Conservation (phyloP, 2,888 invertebrate genomes). For the Perdita meconis region DNA sequence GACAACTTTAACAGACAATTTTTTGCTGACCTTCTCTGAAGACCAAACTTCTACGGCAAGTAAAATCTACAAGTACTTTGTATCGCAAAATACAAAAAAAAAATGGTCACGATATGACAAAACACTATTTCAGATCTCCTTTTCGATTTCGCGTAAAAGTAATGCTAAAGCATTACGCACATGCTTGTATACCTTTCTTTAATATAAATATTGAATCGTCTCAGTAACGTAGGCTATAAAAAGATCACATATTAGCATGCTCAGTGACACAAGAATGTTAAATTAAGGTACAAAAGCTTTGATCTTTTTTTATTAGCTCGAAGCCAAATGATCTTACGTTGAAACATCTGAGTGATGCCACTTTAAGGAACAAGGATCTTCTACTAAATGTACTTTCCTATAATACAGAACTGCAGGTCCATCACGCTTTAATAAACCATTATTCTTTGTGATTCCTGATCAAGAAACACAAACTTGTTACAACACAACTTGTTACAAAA, state of each 20-base stretch:
- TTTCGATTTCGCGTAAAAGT: slow-evolving; percentile 25
- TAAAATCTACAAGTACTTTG: slow-evolving; percentile 52
- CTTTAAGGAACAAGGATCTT: slow-evolving; percentile 18
- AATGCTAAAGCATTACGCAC: slow-evolving; percentile 46
- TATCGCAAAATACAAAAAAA: slow-evolving; percentile 49
- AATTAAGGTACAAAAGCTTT: slow-evolving; percentile 50
- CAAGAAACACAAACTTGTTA: slow-evolving; percentile 12
- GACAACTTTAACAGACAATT: slow-evolving; percentile 28
- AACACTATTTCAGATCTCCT: slow-evolving; percentile 1
- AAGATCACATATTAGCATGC: slow-evolving; percentile 53
- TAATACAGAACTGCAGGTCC: slow-evolving; percentile 19
- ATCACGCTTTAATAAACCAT: slow-evolving; percentile 19
- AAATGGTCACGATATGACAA: slow-evolving; percentile 30
- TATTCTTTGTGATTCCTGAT: slow-evolving; percentile 35
- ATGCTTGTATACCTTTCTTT: slow-evolving; percentile 21
- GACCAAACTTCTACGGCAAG: slow-evolving; percentile 21
- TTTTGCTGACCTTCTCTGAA: slow-evolving; percentile 10
- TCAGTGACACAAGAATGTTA: slow-evolving; percentile 47
- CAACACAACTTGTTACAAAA: slow-evolving; percentile 20
- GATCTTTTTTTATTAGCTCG: slow-evolving; percentile 39
- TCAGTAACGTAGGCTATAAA: slow-evolving; percentile 39
- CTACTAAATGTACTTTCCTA: slow-evolving; percentile 20
- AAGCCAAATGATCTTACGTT: slow-evolving; percentile 39
- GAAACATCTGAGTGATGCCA: slow-evolving; percentile 21
- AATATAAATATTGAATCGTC: slow-evolving; percentile 37